Percentiles rank a stretch among this genome's conserved stretches.
These are phyloP conservation scores for Papilio protenor DNA, from an alignment of 2,888 invertebrate species.

Conservation along the genomic window DNA sequence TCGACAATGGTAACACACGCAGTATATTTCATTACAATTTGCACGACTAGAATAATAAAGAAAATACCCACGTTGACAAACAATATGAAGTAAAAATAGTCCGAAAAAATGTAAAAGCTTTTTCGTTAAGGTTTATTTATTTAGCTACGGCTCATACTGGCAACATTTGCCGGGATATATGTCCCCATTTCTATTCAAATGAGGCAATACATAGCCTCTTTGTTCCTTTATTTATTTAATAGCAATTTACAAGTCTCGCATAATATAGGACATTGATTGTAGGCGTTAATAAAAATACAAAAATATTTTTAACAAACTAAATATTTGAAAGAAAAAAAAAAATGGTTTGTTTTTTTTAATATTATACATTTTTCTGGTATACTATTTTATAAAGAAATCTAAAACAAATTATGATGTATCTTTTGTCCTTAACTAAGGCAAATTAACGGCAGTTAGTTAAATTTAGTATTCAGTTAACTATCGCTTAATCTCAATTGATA, in stretches of 20 bases:
- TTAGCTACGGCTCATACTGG: conserved; percentile 1
- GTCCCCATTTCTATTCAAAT: conserved; percentile 39
- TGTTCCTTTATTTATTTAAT: conserved; percentile 24
- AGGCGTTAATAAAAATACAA: background rate
- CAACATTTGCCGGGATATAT: conserved; percentile 28
- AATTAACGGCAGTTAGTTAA: conserved; percentile 13
- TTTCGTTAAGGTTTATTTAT: conserved; percentile 27
- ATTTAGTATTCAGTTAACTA: conserved; percentile 14
- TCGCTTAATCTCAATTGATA: conserved; percentile 31
- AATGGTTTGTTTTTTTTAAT: no score
- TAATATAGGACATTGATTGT: background rate
- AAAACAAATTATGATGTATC: background rate
- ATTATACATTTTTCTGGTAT: no score
- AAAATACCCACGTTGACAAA: conserved; percentile 1
- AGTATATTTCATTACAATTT: background rate
- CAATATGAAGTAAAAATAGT: conserved; percentile 24
- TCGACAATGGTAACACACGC: background rate
- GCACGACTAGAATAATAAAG: background rate
- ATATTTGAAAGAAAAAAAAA: no score
- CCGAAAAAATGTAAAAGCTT: conserved; percentile 7
- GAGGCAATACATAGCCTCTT: conserved; percentile 15
- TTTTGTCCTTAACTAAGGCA: background rate
- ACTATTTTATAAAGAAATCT: no score
- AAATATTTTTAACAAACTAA: no score
- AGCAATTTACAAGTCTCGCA: conserved; percentile 7